Base-by-base conservation (phyloP, 2,113 vertebrate species). In the mouse (Mus musculus) region DNA sequence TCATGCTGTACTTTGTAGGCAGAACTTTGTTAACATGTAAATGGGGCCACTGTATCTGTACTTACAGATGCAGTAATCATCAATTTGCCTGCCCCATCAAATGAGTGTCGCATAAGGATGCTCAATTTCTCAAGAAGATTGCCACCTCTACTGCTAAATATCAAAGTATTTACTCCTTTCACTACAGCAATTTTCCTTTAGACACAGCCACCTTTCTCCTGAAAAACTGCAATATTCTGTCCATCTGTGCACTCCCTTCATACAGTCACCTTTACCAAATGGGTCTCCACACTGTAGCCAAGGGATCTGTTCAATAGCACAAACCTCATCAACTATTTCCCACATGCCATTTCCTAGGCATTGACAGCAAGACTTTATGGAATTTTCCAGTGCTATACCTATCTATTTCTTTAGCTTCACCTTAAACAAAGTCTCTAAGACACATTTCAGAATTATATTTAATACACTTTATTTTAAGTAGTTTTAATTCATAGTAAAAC, bases 11-110 rank as follows among this genome's bases (percentile, higher is more conserved):
- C 1, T 69, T 93, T 90, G 80, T 89, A 69, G 92, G 93, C 88
- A 96, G 85, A 11, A 42, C 33, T 88, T 52, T 93, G n/a, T 56
- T 75, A 95, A 61, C 90, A n/a, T n/a, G 65, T 86, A 97, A 97
- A 96, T 96, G 56, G 88, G n/a, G 77, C 87, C 91, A 16, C 9
- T 24, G 13, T 59, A 61, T 63, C 67, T 33, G 3, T 46, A 65
- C 16, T 77, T 72, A 78, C 16, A 92, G 63, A 39, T 8, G 5
- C 30, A 75, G 19, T 52, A 42, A 63, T 76, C 42, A 88, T 69
- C 46, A 24, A 46, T 67, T n/a, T 87, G 12, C 33, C 54, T 28
- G 20, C 8, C 0, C 13, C 36, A 13, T 71, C 9, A 28, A 81
- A 39, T 67, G 78, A 46, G n/a, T 85, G 72, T 42, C 77, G 42